A percentile compares a stretch with the other conserved stretches of the same genome.
These are phyloP conservation scores for Tetrapedia diversipes DNA, from an alignment of 2,888 invertebrate species.

Conservation along the genomic window DNA sequence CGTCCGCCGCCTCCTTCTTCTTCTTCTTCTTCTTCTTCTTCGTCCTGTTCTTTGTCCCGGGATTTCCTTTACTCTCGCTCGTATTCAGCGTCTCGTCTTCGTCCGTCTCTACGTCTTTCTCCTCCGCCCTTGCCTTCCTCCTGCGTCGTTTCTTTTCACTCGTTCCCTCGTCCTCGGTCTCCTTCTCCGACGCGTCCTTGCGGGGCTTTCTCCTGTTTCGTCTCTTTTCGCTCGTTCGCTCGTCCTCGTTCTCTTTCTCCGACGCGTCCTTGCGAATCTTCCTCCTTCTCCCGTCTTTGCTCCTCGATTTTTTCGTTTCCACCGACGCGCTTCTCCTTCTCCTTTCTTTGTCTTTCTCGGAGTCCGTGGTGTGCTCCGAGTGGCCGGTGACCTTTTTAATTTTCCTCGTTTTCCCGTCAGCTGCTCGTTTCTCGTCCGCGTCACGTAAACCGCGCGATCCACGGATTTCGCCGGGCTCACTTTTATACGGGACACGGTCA, in stretches of 20 bases:
- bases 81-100: constrained; percentile 27
- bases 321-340: neutral
- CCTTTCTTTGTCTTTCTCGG: neutral
- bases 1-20: constrained; percentile 41
- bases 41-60: constrained; percentile 21
- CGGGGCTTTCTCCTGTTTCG: constrained; percentile 10
- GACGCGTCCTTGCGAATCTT: neutral
- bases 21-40: too few relatives aligned
- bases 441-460: constrained; percentile 27
- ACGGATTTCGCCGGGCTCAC: constrained; percentile 24
- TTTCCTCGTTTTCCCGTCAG: constrained; percentile 30
- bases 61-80: constrained; percentile 31
- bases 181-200: constrained; percentile 35
- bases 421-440: constrained; percentile 13
- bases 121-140: constrained; percentile 7
- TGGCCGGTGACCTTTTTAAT: constrained; percentile 36
- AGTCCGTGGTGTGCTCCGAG: too few relatives aligned
- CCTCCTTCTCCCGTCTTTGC: neutral
- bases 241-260: too few relatives aligned
- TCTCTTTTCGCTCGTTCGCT: constrained; percentile 16
- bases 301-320: neutral
- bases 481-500: constrained; percentile 42
- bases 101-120: neutral
- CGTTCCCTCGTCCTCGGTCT: neutral
- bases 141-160: too few relatives aligned